phyloP scores from a whole-genome alignment of 2,113 vertebrate species.

The Neotragus moschatus region DNA sequence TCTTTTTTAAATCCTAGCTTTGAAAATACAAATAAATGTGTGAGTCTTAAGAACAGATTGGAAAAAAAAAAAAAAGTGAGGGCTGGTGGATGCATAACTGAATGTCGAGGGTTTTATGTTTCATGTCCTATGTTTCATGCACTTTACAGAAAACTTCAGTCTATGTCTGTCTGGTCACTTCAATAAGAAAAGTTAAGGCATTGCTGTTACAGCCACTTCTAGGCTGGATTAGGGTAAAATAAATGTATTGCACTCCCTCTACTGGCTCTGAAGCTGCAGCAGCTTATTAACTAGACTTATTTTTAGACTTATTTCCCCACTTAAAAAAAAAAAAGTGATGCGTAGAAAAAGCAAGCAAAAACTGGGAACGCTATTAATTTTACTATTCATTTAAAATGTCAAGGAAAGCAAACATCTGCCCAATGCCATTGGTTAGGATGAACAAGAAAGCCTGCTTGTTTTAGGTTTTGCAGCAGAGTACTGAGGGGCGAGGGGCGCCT shows the following conservation, averaged over 20 bases:
- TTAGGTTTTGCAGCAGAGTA: neutral
- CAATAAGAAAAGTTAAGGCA: neutral
- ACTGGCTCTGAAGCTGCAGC: conserved; percentile 54
- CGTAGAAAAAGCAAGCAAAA: conserved; percentile 26
- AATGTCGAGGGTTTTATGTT: accelerated
- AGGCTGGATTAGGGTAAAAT: neutral
- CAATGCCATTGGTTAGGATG: neutral
- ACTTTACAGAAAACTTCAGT: neutral
- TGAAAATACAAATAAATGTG: conserved; percentile 28
- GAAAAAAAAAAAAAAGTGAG: neutral
- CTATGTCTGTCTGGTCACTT: neutral
- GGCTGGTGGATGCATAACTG: neutral
- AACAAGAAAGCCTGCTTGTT: neutral
- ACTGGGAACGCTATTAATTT: neutral
- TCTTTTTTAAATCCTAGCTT: conserved; percentile 16
- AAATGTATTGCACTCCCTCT: conserved; percentile 70
- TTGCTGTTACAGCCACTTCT: neutral
- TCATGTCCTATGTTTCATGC: accelerated
- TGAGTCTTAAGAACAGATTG: neutral
- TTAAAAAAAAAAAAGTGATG: neutral
- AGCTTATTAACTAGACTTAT: neutral
- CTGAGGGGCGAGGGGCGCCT: accelerated
- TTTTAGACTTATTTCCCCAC: neutral
- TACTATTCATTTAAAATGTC: conserved; percentile 44
- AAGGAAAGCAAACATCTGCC: conserved; percentile 10